Conservation (phyloP, 2,113 vertebrate species). For the Tupaia tana region DNA sequence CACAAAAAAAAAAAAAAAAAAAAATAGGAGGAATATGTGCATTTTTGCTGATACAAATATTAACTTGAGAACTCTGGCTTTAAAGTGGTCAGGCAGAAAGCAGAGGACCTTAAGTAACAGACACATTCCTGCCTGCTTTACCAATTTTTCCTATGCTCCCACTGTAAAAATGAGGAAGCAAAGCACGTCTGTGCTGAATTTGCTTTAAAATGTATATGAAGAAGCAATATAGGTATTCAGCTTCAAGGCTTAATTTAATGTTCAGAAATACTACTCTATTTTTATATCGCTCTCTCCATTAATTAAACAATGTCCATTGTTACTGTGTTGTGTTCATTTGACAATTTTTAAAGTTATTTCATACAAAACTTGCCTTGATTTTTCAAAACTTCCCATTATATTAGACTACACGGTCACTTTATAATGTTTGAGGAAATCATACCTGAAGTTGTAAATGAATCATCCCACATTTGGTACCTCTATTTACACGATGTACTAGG, state of each 20-base stretch:
- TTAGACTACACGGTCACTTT: neutral
- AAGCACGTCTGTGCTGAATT: neutral
- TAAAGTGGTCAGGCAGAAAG: neutral
- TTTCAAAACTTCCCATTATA: neutral
- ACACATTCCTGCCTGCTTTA: neutral
- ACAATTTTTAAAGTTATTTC: neutral
- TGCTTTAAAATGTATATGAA: neutral
- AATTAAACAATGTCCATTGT: neutral
- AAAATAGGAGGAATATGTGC: neutral
- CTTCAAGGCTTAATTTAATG: neutral
- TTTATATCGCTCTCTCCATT: neutral
- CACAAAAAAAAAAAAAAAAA: neutral
- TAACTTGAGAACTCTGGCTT: neutral
- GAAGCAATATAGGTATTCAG: neutral
- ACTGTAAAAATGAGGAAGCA: neutral
- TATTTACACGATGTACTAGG: neutral
- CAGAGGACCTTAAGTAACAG: neutral
- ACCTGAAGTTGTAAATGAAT: neutral
- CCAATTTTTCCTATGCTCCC: neutral
- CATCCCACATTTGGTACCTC: neutral
- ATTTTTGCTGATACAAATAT: constrained; percentile 3
- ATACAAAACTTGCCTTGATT: neutral
- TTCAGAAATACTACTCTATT: neutral
- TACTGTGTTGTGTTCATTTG: neutral
- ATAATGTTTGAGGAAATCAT: neutral